A percentile compares a stretch with the other conserved stretches of the same genome.
phyloP scores from a whole-genome alignment of 2,797 vertebrate genomes.

The Pangasius sanitwongsei region DNA sequence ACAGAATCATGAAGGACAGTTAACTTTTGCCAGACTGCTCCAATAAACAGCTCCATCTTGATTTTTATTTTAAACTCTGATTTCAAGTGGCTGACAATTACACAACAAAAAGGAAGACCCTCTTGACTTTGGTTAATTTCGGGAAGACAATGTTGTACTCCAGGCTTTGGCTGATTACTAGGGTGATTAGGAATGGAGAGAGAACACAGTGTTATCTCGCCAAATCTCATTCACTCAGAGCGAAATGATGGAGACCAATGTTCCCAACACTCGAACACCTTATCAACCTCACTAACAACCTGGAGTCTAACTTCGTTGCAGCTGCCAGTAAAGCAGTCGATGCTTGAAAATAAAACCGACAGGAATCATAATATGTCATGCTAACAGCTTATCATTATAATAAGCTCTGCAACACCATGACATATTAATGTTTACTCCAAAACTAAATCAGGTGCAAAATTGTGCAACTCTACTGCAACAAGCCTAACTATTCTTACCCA shows the following conservation, averaged over 20 bases:
- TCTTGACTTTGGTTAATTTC: conserved; percentile 61
- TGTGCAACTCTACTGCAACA: conserved; percentile 14
- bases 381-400: conserved; percentile 32
- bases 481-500: conserved; percentile 10
- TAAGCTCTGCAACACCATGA: conserved; percentile 13
- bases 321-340: conserved; percentile 19
- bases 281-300: conserved; percentile 37
- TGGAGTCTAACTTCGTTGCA: conserved; percentile 35
- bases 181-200: conserved; percentile 53
- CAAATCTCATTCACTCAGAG: conserved; percentile 46
- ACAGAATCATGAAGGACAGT: conserved; percentile 10
- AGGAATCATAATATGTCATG: conserved; percentile 29
- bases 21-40: conserved; percentile 5
- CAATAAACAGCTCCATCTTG: conserved; percentile 26
- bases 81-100: conserved; percentile 48
- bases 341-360: conserved; percentile 16
- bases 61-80: conserved; percentile 44
- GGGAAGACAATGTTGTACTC: conserved; percentile 52
- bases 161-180: conserved; percentile 57
- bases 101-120: conserved; percentile 52
- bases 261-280: conserved; percentile 43
- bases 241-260: conserved; percentile 45
- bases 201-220: conserved; percentile 41
- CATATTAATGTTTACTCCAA: conserved; percentile 25
- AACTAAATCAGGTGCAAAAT: conserved; percentile 10